Conservation (phyloP, 2,797 vertebrate genomes). For the Oophaga sylvatica region DNA sequence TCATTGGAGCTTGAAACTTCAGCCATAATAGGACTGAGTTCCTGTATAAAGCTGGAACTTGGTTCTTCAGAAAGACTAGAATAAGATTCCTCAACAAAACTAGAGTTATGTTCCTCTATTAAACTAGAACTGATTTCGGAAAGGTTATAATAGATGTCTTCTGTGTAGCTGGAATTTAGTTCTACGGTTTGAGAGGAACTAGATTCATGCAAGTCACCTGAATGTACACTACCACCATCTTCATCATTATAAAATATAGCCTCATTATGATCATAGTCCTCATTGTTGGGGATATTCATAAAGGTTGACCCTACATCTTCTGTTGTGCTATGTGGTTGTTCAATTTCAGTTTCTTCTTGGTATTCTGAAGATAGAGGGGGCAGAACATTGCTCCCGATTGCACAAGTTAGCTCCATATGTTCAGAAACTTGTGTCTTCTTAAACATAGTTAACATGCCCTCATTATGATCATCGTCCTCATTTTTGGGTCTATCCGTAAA, state of each 20-base stretch:
- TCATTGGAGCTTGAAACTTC: constrained; percentile 5
- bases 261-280: background rate
- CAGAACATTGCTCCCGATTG: accelerated
- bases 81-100: constrained; percentile 7
- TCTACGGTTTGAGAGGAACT: background rate
- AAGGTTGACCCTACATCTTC: background rate
- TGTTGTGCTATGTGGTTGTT: background rate
- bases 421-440: too few species aligned
- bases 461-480: background rate
- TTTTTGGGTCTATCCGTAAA: too few species aligned
- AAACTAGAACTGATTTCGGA: background rate
- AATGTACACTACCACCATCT: background rate
- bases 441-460: background rate
- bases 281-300: background rate
- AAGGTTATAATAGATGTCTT: background rate
- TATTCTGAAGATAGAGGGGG: constrained; percentile 22
- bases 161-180: background rate
- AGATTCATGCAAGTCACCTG: background rate
- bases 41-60: constrained; percentile 6
- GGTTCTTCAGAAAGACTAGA: constrained; percentile 9
- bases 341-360: background rate
- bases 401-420: background rate
- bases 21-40: constrained; percentile 35
- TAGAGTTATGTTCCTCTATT: background rate
- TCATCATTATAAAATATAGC: background rate